These are phyloP conservation scores for Coracopsis vasa DNA, from an alignment of 2,113 vertebrate species.

Conservation along the genomic window DNA sequence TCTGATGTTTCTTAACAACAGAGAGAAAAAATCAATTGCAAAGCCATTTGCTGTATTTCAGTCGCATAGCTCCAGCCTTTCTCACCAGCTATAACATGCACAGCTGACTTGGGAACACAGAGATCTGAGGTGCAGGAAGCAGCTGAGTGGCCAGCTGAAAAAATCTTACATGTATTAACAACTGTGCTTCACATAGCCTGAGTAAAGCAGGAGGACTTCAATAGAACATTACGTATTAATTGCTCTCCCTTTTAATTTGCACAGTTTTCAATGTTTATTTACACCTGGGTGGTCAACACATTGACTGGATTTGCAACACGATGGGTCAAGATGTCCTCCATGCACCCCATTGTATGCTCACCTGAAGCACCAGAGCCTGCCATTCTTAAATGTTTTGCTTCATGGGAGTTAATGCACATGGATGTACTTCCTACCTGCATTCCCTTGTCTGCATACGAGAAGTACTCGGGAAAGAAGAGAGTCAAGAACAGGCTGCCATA, in stretches of 20 bases:
- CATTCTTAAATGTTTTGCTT: neutral
- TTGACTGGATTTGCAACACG: neutral
- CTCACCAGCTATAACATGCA: neutral
- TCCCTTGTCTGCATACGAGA: neutral
- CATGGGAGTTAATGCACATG: neutral
- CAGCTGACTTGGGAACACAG: neutral
- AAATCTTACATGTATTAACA: neutral
- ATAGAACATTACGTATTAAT: neutral
- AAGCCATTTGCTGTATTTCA: neutral
- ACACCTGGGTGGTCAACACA: neutral
- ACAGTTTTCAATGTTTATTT: neutral
- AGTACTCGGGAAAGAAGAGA: neutral
- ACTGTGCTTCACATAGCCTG: neutral
- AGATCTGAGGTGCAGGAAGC: neutral
- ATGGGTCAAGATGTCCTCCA: rapidly evolving
- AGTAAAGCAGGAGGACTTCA: neutral
- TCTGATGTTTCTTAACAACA: neutral
- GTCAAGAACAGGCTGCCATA: neutral
- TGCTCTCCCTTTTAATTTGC: neutral
- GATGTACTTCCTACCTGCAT: neutral
- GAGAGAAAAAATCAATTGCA: neutral
- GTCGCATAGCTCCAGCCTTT: neutral
- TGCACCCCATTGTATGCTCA: rapidly evolving
- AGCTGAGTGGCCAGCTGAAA: neutral
- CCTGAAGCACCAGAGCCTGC: neutral